These are phyloP conservation scores for Pachyuromys duprasi DNA, from an alignment of 2,797 vertebrate genomes.

Conservation along the genomic window DNA sequence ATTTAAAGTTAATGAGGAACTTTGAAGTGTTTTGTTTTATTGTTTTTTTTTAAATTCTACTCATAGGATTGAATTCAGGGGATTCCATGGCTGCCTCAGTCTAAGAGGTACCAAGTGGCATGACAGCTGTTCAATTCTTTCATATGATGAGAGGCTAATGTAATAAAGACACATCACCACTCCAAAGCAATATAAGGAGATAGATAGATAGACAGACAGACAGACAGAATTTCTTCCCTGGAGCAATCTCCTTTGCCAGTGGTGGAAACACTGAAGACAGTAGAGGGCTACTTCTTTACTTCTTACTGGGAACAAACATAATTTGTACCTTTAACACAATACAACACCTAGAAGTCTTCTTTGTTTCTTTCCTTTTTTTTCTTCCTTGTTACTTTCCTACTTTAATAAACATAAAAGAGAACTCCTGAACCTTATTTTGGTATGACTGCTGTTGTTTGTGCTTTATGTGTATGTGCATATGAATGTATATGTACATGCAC, in stretches of 20 bases:
- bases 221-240: background rate
- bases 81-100: no score
- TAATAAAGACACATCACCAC: background rate
- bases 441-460: background rate
- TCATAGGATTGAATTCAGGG: background rate
- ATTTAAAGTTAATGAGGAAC: background rate
- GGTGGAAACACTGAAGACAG: background rate
- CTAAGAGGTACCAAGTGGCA: background rate
- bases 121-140: background rate
- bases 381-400: background rate
- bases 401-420: background rate
- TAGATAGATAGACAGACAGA: no score
- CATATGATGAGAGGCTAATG: background rate
- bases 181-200: background rate
- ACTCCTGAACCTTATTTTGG: background rate
- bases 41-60: background rate
- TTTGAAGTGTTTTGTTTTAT: background rate
- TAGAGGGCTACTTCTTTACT: background rate
- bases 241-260: background rate
- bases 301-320: background rate
- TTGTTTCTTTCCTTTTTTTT: background rate
- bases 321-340: background rate
- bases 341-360: background rate
- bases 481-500: no score
- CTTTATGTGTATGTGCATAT: background rate